Base-by-base conservation (phyloP, 2,888 invertebrate species). In the Metopia argyrocephala region DNA sequence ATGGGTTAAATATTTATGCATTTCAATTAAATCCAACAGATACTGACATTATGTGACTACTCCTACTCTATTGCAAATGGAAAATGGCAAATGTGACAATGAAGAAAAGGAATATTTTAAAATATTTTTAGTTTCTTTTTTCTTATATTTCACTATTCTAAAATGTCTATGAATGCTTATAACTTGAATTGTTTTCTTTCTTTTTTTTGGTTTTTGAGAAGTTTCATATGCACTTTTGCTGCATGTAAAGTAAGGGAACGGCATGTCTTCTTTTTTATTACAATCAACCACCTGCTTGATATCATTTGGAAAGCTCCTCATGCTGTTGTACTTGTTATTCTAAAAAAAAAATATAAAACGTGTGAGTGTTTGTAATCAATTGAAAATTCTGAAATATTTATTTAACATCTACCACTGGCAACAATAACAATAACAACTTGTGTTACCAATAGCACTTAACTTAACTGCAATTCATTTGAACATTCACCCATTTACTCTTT, bases 21-120 rank as follows among this genome's bases (percentile, higher is more conserved):
- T 66, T 78, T 73, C 78, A 78, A 78, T 78, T 78, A 66, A 56
- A 54, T 56, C 62, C 48, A 54, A 38, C 54, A 73, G 18, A 12
- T 56, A 62, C 71, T 61, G 18, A 20, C 66, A 61, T 66, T 59
- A 71, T 78, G 54, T 15, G 20, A 62, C 54, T 56, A 25, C 25
- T 20, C 9, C 21, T 54, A 56, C 28, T 54, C 38, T 69, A 38
- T 61, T 59, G 25, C 78, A 81, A 38, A 78, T 81, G n/a, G n/a
- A n/a, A n/a, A n/a, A n/a, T 78, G 69, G 48, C 65, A 81, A 81
- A 78, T 78, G 69, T 61, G 74, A 78, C 78, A 78, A 74, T 81
- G 65, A 69, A 66, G 59, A 38, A 38, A 38, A 54, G 48, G 61
- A 69, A 65, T 78, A 56, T 74, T 65, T 59, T 59, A 69, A 73